phyloP scores from a whole-genome alignment of 2,888 invertebrate genomes.

The Acrobasis repandana region DNA sequence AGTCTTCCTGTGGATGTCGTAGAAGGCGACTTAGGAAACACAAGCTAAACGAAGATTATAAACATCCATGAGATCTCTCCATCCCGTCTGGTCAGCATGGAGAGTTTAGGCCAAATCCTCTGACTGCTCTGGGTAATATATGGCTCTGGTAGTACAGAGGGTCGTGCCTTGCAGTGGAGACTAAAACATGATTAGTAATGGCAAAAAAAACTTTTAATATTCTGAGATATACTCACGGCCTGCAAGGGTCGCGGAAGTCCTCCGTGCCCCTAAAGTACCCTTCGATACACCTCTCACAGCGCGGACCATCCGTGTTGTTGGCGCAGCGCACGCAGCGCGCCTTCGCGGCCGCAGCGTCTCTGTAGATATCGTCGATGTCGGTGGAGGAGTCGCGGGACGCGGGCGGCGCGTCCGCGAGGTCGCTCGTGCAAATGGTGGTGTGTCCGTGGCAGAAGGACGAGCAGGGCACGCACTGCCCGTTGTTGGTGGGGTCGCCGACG shows the following conservation, averaged over 20 bases:
- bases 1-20: too few relatives aligned
- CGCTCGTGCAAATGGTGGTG: conserved; percentile 89
- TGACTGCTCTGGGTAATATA: too few relatives aligned
- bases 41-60: too few relatives aligned
- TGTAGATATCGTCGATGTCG: conserved; percentile 85
- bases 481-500: conserved; percentile 95
- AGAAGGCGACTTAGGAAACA: too few relatives aligned
- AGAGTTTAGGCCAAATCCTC: too few relatives aligned
- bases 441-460: conserved; percentile 95
- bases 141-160: too few relatives aligned
- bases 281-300: conserved; percentile 90
- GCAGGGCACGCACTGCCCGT: conserved; percentile 94
- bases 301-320: conserved; percentile 91
- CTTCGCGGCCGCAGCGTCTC: conserved; percentile 81
- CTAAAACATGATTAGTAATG: too few relatives aligned
- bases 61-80: too few relatives aligned
- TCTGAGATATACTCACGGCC: conserved; percentile 85
- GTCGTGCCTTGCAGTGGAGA: too few relatives aligned
- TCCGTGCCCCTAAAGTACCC: conserved; percentile 91
- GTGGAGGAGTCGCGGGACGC: conserved; percentile 72
- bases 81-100: too few relatives aligned
- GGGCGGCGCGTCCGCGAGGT: conserved; percentile 69
- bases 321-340: conserved; percentile 93
- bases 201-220: too few relatives aligned
- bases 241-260: conserved; percentile 88